Conservation (phyloP, 2,797 vertebrate species). For the Florisuga fusca region DNA sequence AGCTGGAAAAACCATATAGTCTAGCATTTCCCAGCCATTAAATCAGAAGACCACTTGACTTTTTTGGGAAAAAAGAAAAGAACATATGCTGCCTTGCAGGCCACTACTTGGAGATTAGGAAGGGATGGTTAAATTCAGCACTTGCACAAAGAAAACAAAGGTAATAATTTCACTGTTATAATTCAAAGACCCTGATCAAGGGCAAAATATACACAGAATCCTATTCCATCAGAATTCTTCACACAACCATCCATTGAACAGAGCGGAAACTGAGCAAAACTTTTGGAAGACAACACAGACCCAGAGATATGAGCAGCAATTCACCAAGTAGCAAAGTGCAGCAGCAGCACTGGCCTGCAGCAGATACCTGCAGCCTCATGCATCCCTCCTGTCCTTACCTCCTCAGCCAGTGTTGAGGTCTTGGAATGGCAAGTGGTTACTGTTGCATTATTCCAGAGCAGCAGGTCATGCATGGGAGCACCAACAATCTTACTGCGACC, state of each 20-base stretch:
- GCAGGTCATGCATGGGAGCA: conserved; percentile 95
- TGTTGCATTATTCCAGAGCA: conserved; percentile 95
- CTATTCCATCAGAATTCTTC: not conserved
- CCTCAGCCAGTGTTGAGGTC: conserved; percentile 86
- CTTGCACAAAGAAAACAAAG: not conserved
- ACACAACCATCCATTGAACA: not conserved
- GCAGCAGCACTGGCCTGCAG: not conserved
- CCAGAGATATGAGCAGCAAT: not conserved
- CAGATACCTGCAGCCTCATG: not conserved
- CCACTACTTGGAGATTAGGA: not conserved
- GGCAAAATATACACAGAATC: not conserved
- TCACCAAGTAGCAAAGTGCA: not conserved
- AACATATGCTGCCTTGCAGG: not conserved
- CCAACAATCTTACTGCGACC: conserved; percentile 98
- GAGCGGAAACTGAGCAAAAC: not conserved
- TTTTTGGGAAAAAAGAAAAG: not conserved
- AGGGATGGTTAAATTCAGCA: not conserved
- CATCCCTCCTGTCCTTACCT: conserved; percentile 79
- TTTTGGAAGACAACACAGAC: not conserved
- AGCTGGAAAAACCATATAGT: not conserved
- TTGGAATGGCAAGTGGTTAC: conserved; percentile 98
- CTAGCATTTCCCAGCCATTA: conserved; percentile 15
- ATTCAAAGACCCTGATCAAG: not conserved
- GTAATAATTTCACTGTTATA: not conserved
- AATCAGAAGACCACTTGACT: not conserved